Percentiles rank a stretch among this genome's conserved stretches.
Evolutionary conservation across 2,113 vertebrate genomes (phyloP).

Genomic region (Hemiscyllium ocellatum): DNA sequence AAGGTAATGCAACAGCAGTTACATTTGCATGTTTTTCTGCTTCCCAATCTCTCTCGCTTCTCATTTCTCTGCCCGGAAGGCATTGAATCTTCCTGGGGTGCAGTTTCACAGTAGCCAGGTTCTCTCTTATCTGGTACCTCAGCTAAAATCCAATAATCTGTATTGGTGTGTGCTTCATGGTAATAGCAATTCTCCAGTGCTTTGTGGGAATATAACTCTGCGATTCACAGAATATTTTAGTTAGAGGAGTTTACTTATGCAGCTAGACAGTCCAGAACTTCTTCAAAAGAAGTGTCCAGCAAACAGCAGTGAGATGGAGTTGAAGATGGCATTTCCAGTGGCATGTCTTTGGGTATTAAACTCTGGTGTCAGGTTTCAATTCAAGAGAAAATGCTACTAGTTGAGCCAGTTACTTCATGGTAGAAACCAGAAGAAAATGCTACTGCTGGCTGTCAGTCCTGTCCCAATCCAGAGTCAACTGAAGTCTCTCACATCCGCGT

Average conservation of each 20-base stretch:
- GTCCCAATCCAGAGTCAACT: too few species aligned
- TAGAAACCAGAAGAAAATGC: too few species aligned
- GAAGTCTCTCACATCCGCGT: neutral
- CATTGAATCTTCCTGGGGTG: neutral
- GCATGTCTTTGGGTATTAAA: neutral
- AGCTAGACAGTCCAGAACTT: neutral
- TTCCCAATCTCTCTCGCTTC: neutral
- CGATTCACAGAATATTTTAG: neutral
- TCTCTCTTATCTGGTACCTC: neutral
- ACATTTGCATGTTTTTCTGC: neutral
- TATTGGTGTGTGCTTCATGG: neutral
- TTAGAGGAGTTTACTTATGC: neutral
- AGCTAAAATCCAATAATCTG: neutral
- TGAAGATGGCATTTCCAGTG: neutral
- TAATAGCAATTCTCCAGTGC: neutral
- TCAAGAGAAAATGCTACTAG: too few species aligned
- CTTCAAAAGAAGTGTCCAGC: neutral
- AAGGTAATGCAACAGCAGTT: neutral
- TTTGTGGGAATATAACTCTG: neutral
- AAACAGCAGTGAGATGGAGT: neutral
- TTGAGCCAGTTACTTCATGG: too few species aligned
- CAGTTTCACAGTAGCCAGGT: neutral
- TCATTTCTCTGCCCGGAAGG: neutral
- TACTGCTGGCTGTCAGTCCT: too few species aligned
- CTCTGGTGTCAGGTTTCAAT: too few species aligned